Evolutionary conservation across 2,797 vertebrate species (phyloP).

Genomic region (Merluccius polli): DNA sequence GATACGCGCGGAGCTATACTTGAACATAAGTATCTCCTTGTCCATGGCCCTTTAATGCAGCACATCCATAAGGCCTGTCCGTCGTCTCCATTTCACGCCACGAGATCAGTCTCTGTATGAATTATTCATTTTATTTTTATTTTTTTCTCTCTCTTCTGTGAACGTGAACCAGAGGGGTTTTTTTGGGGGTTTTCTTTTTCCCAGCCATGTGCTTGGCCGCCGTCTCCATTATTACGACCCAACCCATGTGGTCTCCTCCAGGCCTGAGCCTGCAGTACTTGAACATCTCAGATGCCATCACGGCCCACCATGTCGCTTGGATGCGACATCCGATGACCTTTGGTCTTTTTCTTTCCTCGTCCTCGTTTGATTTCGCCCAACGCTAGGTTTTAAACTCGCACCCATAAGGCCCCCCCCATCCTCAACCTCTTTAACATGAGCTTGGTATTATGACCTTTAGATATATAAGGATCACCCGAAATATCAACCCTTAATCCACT

Average conservation of each 20-base stretch:
- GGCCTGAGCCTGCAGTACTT: background rate
- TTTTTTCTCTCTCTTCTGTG: background rate
- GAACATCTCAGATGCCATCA: constrained; percentile 32
- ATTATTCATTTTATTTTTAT: background rate
- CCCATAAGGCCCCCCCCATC: background rate
- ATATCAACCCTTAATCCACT: background rate
- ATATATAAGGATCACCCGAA: background rate
- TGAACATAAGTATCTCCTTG: background rate
- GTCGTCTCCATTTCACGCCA: background rate
- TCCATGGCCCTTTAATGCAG: background rate
- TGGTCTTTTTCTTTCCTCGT: constrained; percentile 26
- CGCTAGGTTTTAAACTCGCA: background rate
- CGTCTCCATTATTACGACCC: constrained; percentile 15
- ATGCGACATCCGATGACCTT: constrained; percentile 47
- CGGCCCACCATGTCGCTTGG: constrained; percentile 26
- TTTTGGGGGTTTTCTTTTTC: background rate
- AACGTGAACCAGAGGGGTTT: no score
- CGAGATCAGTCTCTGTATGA: background rate
- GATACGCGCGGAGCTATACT: background rate
- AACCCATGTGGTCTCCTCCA: constrained; percentile 24
- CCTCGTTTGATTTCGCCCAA: background rate
- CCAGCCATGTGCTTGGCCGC: constrained; percentile 2
- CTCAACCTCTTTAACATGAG: no score
- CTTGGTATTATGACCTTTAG: no score
- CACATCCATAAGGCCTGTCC: no score